Percentiles rank a stretch among this genome's conserved stretches.
These are phyloP conservation scores for Anas capensis DNA, from an alignment of 2,797 vertebrate genomes.

Conservation along the genomic window DNA sequence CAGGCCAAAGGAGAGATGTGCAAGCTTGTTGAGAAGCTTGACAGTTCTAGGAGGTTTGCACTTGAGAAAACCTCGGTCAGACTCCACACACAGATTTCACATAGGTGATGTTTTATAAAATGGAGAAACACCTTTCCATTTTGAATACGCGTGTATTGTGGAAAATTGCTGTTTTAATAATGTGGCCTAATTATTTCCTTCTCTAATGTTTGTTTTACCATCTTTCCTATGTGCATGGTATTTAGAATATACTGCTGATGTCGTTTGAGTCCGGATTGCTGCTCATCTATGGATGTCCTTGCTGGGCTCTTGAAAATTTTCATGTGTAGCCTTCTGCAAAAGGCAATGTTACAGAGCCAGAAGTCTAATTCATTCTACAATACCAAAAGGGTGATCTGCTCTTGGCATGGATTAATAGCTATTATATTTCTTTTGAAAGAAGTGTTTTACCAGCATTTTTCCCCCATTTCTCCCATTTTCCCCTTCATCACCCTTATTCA, in stretches of 20 bases:
- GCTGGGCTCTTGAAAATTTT: background rate
- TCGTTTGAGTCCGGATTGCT: background rate
- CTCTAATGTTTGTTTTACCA: background rate
- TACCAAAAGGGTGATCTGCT: background rate
- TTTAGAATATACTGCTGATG: background rate
- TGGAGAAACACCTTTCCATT: background rate
- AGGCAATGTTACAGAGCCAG: background rate
- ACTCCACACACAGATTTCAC: background rate
- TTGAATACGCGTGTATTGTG: background rate
- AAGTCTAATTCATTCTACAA: background rate
- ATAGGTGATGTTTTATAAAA: background rate
- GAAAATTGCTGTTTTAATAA: background rate
- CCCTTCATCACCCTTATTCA: background rate
- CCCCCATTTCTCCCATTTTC: background rate
- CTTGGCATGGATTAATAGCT: background rate
- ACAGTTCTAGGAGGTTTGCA: background rate
- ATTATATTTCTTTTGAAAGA: background rate
- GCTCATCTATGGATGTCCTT: background rate
- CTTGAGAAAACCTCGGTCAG: background rate
- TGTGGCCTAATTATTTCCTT: background rate
- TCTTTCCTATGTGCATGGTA: background rate
- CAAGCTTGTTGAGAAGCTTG: background rate
- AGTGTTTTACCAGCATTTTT: background rate
- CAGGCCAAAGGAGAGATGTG: fast-evolving
- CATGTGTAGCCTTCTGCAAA: background rate